Conservation (phyloP, 1,140 invertebrate genomes). For the Euschistus heros region DNA sequence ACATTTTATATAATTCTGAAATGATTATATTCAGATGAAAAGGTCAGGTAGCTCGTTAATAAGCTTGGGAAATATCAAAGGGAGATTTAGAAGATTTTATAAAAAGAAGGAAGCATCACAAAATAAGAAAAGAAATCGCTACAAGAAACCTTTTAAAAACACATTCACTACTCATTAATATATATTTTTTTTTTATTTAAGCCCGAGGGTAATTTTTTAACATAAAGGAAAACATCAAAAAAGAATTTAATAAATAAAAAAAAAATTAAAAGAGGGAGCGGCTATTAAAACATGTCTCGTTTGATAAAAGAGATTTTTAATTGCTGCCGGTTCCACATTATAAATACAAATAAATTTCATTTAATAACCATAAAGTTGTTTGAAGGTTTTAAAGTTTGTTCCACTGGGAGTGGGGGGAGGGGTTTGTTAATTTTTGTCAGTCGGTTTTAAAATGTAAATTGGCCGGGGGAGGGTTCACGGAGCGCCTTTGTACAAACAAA, state of each 20-base stretch:
- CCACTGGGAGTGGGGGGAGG: background rate
- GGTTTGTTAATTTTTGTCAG: conserved; percentile 3
- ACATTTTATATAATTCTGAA: too few relatives aligned
- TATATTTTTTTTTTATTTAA: too few relatives aligned
- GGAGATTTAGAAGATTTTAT: too few relatives aligned
- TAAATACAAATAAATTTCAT: conserved; percentile 10
- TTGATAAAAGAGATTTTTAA: conserved; percentile 4
- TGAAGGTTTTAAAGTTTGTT: background rate
- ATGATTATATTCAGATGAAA: too few relatives aligned
- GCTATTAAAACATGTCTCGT: conserved; percentile 7
- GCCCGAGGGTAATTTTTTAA: too few relatives aligned
- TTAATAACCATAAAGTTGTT: conserved; percentile 7
- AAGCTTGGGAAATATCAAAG: too few relatives aligned
- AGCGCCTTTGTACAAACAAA: background rate
- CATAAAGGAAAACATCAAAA: background rate
- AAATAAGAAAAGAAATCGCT: too few relatives aligned
- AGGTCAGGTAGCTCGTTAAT: too few relatives aligned
- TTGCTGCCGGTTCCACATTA: conserved; percentile 1
- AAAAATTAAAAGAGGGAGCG: background rate
- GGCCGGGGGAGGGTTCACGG: background rate
- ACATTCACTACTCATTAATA: too few relatives aligned
- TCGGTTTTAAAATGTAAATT: conserved; percentile 2
- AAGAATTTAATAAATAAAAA: background rate
- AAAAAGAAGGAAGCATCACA: too few relatives aligned
- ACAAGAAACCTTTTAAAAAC: too few relatives aligned